Evolutionary conservation across 2,113 vertebrate species (phyloP), one percentile per base, ranked within the genome.

Genomic region (Sapayoa aenigma): DNA sequence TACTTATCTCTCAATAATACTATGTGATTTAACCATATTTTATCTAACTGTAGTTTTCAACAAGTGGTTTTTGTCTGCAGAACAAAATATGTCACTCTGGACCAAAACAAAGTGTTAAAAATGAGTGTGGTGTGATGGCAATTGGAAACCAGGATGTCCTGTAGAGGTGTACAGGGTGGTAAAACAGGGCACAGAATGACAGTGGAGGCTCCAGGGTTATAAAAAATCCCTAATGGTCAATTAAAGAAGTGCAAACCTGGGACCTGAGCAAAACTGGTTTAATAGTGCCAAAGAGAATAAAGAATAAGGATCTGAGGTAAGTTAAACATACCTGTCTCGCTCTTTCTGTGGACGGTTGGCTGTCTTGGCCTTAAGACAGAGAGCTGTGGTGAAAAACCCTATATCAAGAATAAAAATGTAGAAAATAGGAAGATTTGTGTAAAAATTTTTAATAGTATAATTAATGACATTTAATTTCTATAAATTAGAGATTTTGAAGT

Each of bases 161-260:
- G n/a, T 41, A 30, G 30, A 55, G 21, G 11, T 59, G 39, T 30
- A 60, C 9, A 19, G 15, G 19, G 18, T 47, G 18, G 30, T 47
- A 76, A 47, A 67, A 56, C 13, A 30, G 14, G 31, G 5, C 39
- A 37, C 46, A 55, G 65, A 65, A 53, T 41, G 16, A 37, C 35
- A 31, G 22, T 30, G n/a, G 37, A 58, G 39, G 53, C 5, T 6
- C 8, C 1, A 1, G 8, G 7, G 7, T 6, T n/a, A n/a, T n/a
- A n/a, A n/a, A n/a, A n/a, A n/a, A n/a, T n/a, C n/a, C n/a, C n/a
- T n/a, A n/a, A n/a, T 22, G 21, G 58, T 59, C 49, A 16, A 9
- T 65, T 76, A 59, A 65, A 81, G n/a, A 63, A 75, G 23, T 41
- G 24, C 20, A 75, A 41, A 50, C 14, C 13, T 62, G 17, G 39